A percentile compares a stretch with the other conserved stretches of the same genome.
Evolutionary conservation across 2,113 vertebrate genomes (phyloP).

Genomic region (Channa maculata): DNA sequence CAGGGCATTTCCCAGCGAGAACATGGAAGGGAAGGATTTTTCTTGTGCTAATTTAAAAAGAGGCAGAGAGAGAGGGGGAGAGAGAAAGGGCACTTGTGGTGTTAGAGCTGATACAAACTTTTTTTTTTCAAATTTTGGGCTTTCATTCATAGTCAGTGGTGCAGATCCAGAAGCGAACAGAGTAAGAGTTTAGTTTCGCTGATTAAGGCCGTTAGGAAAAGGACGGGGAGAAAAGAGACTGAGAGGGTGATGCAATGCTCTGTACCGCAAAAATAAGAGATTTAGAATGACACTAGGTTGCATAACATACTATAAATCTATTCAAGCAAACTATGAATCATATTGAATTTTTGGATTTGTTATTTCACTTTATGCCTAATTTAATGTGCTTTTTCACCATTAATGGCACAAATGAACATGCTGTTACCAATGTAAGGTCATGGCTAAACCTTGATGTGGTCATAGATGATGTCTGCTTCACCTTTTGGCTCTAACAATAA

Average conservation of each 20-base stretch:
- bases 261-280: background rate
- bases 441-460: background rate
- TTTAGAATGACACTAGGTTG: too few relatives aligned
- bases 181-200: background rate
- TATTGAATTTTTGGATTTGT: background rate
- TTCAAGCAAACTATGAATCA: background rate
- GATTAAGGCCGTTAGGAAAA: background rate
- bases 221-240: background rate
- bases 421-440: background rate
- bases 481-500: conserved; percentile 44
- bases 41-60: conserved; percentile 30
- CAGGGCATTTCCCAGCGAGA: conserved; percentile 5
- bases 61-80: too few relatives aligned
- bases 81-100: conserved; percentile 12
- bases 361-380: background rate
- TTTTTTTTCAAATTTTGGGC: conserved; percentile 19
- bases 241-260: background rate
- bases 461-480: conserved; percentile 29
- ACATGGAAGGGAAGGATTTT: conserved; percentile 16
- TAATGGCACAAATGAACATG: background rate
- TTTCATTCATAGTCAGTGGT: conserved; percentile 15
- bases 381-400: background rate
- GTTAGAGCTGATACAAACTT: conserved; percentile 29
- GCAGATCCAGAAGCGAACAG: conserved; percentile 8
- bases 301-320: background rate